These are phyloP conservation scores for Molossus molossus DNA, from an alignment of 2,797 vertebrate genomes.

Conservation along the genomic window DNA sequence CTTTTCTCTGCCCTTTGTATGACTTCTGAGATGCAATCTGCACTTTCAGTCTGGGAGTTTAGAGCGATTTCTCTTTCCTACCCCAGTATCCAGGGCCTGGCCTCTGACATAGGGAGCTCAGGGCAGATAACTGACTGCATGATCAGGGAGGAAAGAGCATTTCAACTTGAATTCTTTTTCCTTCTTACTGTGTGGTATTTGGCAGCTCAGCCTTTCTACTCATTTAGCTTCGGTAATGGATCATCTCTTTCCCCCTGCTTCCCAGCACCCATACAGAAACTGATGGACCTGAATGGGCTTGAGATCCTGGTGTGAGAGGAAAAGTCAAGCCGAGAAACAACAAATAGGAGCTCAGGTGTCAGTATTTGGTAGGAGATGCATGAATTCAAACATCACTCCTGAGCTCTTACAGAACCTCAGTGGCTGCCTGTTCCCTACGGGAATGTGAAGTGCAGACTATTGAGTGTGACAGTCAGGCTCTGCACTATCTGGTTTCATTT, in stretches of 20 bases:
- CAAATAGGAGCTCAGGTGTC: neutral
- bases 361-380: neutral
- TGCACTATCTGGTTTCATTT: neutral
- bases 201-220: slow-evolving; percentile 24
- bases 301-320: slow-evolving; percentile 9
- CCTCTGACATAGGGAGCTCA: neutral
- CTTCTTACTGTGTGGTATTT: neutral
- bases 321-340: neutral
- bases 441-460: neutral
- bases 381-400: neutral
- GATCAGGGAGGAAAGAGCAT: neutral
- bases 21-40: neutral
- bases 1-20: neutral
- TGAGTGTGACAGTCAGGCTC: neutral
- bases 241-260: neutral
- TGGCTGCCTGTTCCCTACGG: neutral
- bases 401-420: neutral
- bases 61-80: neutral
- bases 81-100: neutral
- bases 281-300: neutral
- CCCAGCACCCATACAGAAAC: neutral
- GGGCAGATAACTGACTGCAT: neutral
- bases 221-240: neutral
- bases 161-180: neutral
- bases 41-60: neutral